Conservation (phyloP, 2,113 vertebrate genomes). For the Festucalex cinctus region DNA sequence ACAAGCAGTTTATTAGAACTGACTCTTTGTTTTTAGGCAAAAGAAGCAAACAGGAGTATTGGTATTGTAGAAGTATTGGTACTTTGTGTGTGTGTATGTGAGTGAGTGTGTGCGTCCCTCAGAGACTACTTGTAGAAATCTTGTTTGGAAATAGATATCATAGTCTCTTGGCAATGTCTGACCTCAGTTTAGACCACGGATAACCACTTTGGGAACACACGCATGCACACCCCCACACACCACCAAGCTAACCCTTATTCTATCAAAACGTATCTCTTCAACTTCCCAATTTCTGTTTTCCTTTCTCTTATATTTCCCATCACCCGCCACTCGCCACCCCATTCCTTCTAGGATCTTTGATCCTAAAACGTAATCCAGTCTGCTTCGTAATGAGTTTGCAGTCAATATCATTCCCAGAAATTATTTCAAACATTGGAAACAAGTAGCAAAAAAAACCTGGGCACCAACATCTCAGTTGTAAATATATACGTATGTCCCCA, state of each 20-base stretch:
- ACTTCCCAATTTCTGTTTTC: conserved; percentile 8
- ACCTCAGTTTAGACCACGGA: too few species aligned
- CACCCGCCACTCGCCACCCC: neutral
- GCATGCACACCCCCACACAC: neutral
- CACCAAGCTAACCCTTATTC: conserved; percentile 36
- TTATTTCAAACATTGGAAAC: neutral
- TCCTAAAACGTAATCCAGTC: neutral
- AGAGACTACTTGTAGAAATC: too few species aligned
- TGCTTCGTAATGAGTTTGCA: neutral
- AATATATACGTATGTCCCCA: neutral
- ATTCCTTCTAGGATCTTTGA: neutral
- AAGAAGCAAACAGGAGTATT: conserved; percentile 17
- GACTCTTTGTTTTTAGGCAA: conserved; percentile 37
- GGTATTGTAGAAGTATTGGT: neutral
- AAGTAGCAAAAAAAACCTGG: neutral
- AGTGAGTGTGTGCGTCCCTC: conserved; percentile 17
- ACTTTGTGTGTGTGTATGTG: neutral
- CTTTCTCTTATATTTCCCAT: neutral
- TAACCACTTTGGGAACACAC: neutral
- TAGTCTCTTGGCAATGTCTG: too few species aligned
- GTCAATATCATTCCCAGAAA: neutral
- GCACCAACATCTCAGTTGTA: neutral
- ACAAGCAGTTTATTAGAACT: conserved; percentile 33
- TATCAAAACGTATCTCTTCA: conserved; percentile 31
- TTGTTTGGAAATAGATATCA: too few species aligned